Evolutionary conservation across 2,797 vertebrate genomes (phyloP), one percentile per base, ranked within the genome.

Genomic region (Diceros bicornis): DNA sequence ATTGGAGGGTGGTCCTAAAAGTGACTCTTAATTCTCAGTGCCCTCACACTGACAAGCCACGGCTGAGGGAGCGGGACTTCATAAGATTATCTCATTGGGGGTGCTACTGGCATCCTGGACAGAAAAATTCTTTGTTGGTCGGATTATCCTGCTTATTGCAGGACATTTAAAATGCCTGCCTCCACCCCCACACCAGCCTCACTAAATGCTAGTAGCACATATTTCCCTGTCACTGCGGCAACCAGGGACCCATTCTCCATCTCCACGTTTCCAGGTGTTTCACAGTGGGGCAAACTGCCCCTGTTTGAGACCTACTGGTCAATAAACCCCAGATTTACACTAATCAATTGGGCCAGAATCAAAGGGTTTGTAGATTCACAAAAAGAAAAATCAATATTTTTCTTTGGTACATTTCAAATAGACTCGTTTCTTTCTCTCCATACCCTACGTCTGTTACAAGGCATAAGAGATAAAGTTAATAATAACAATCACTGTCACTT

Each of bases 401-500:
- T 93, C 52, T 79, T 74, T 66, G 44, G 7, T 82, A 75, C 29
- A 34, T 89, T 93, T 92, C 23, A 83, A 66, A 37, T 29, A 71
- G 44, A 32, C 21, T 82, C 89, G 13, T 14, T 74, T 95, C 11
- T 77, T 91, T 74, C 37, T 75, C 12, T 89, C 47, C 72, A 57
- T 47, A 83, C 32, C 81, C 32, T 81, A 71, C 32, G 21, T 77
- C 44, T 89, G 57, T 66, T 81, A 69, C 2, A 95, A 77, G 4
- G 17, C 61, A 57, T 62, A 87, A 72, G 95, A 27, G 59, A 82
- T 68, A 68, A 77, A 93, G 34, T 81, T 91, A 52, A 81, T 62
- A 89, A 64, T 25, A 68, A 81, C 2, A 89, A 57, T 78, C 18
- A 29, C 25, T 82, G 11, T 69, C 25, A 78, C 23, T 87, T 74